A percentile compares a stretch with the other conserved stretches of the same genome.
phyloP scores from a whole-genome alignment of 1,140 invertebrate species.

The Tenebrio molitor region DNA sequence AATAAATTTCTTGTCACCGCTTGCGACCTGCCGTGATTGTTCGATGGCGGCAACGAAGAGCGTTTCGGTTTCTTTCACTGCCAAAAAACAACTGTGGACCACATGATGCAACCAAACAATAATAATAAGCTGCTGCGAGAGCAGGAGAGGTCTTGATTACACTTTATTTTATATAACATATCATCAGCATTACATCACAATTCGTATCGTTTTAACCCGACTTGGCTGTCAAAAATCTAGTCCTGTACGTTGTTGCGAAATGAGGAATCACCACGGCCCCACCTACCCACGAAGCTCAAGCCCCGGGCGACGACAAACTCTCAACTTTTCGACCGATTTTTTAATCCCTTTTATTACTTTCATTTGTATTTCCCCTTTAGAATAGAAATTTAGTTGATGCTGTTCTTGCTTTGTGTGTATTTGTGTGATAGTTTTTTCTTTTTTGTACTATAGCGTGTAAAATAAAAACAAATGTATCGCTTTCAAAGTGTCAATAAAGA shows the following conservation, averaged over 20 bases:
- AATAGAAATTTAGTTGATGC: conserved; percentile 49
- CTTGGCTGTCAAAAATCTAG: conserved; percentile 63
- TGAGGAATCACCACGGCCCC: conserved; percentile 41
- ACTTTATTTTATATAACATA: conserved; percentile 34
- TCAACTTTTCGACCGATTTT: conserved; percentile 13
- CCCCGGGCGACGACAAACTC: conserved; percentile 18
- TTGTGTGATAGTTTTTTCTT: conserved; percentile 64
- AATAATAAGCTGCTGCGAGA: too few relatives aligned
- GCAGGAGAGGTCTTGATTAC: conserved; percentile 32
- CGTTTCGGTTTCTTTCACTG: conserved; percentile 51
- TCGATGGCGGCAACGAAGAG: conserved; percentile 35
- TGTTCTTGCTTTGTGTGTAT: conserved; percentile 64
- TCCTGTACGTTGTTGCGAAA: conserved; percentile 54
- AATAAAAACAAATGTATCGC: conserved; percentile 58
- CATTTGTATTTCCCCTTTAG: conserved; percentile 21
- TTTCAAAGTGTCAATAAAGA: conserved; percentile 58
- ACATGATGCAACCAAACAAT: conserved; percentile 51
- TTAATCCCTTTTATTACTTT: conserved; percentile 43
- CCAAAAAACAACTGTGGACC: conserved; percentile 57
- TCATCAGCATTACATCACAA: conserved; percentile 36
- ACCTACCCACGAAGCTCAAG: conserved; percentile 33
- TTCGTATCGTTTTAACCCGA: conserved; percentile 23
- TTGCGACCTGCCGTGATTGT: conserved; percentile 18
- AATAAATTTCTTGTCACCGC: conserved; percentile 6
- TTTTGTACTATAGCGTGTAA: conserved; percentile 66